A percentile compares a stretch with the other conserved stretches of the same genome.
phyloP scores from a whole-genome alignment of 2,797 vertebrate genomes.

The Sebastes melanostomus region DNA sequence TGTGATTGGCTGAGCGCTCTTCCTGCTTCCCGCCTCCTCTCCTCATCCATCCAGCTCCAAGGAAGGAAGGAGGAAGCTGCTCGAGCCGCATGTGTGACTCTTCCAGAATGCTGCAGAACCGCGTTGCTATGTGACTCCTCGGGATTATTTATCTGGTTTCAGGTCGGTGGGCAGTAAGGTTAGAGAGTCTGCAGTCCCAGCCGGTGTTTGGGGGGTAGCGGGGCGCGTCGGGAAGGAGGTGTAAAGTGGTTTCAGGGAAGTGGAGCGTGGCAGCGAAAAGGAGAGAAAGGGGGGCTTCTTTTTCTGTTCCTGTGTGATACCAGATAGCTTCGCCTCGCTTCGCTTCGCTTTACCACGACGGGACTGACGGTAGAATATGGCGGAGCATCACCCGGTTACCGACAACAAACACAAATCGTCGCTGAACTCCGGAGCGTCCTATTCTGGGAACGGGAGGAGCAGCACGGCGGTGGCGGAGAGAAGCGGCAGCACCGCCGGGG shows the following conservation, averaged over 20 bases:
- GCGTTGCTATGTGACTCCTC: constrained; percentile 55
- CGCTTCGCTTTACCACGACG: constrained; percentile 55
- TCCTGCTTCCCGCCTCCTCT: constrained; percentile 65
- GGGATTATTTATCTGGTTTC: constrained; percentile 19
- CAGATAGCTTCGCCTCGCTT: constrained; percentile 42
- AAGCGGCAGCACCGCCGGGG: constrained; percentile 48
- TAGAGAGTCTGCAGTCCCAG: constrained; percentile 26
- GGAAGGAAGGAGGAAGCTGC: constrained; percentile 62
- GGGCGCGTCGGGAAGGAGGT: constrained; percentile 29
- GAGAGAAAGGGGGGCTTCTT: constrained; percentile 17
- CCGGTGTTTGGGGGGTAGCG: constrained; percentile 14
- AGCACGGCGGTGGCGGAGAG: constrained; percentile 74
- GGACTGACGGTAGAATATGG: constrained; percentile 90
- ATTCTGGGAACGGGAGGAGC: constrained; percentile 80
- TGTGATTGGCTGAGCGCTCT: constrained; percentile 83
- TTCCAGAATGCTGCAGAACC: constrained; percentile 44
- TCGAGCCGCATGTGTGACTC: constrained; percentile 65
- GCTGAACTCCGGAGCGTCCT: constrained; percentile 83
- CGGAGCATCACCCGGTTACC: constrained; percentile 88
- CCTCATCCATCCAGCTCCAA: constrained; percentile 49
- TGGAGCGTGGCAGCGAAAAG: constrained; percentile 65
- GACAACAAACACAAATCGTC: constrained; percentile 91
- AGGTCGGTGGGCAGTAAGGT: constrained; percentile 25
- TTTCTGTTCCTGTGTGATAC: constrained; percentile 47
- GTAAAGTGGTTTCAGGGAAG: constrained; percentile 52